phyloP scores from a whole-genome alignment of 2,113 vertebrate species.

The Pluvialis apricaria region DNA sequence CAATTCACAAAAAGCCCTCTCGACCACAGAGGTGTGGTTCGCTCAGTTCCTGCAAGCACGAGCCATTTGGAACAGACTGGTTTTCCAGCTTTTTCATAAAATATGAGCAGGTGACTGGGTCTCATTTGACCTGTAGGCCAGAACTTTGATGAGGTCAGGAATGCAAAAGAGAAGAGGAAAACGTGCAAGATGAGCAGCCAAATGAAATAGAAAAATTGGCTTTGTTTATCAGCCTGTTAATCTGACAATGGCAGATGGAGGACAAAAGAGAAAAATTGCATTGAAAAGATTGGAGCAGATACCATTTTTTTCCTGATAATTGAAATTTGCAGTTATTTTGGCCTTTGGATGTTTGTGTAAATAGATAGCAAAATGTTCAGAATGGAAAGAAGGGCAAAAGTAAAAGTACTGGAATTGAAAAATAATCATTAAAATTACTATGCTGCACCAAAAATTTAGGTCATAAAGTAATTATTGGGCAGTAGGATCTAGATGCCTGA shows the following conservation, averaged over 20 bases:
- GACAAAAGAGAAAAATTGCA: neutral
- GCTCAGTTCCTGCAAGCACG: neutral
- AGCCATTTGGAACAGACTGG: neutral
- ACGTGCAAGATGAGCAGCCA: rapidly evolving
- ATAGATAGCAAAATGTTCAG: neutral
- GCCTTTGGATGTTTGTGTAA: neutral
- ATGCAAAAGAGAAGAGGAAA: neutral
- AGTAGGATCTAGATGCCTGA: neutral
- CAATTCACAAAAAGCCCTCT: neutral
- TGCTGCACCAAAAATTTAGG: neutral
- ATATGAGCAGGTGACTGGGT: neutral
- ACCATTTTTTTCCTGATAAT: neutral
- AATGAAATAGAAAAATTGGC: neutral
- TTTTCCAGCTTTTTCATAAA: neutral
- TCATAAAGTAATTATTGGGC: neutral
- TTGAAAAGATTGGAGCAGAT: neutral
- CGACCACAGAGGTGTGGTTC: neutral
- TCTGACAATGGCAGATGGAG: neutral
- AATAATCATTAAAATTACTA: neutral
- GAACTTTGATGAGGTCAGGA: neutral
- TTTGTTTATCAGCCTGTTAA: conserved; percentile 17
- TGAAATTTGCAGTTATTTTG: neutral
- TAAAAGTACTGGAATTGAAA: neutral
- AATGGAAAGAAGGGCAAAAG: neutral
- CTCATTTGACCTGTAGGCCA: neutral